A percentile compares a stretch with the other conserved stretches of the same genome.
Evolutionary conservation across 2,888 invertebrate genomes (phyloP).

Genomic region (Syrphus vitripennis): DNA sequence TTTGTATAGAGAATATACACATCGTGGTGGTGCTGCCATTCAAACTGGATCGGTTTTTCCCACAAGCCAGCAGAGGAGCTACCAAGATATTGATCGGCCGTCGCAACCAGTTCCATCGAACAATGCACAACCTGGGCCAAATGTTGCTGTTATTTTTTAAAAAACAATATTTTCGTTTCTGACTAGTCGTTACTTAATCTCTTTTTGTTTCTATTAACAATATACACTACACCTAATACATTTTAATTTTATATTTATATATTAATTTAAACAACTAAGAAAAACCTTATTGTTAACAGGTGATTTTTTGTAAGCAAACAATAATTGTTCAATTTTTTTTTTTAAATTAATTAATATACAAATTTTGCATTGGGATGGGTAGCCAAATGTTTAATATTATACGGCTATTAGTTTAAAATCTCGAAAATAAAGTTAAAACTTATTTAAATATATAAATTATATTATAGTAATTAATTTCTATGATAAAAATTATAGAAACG

Average conservation of each 20-base stretch:
- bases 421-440: slow-evolving; percentile 13
- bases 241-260: slow-evolving; percentile 4
- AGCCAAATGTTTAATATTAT: slow-evolving; percentile 10
- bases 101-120: slow-evolving; percentile 79
- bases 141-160: slow-evolving; percentile 81
- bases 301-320: slow-evolving; percentile 32
- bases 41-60: slow-evolving; percentile 78
- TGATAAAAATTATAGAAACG: too few relatives aligned
- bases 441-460: background rate
- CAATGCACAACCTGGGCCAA: slow-evolving; percentile 75
- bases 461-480: too few relatives aligned
- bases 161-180: slow-evolving; percentile 36
- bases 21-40: slow-evolving; percentile 78
- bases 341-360: background rate
- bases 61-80: slow-evolving; percentile 79
- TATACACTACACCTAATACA: too few relatives aligned
- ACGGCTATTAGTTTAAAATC: slow-evolving; percentile 14
- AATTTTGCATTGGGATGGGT: slow-evolving; percentile 26
- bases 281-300: background rate
- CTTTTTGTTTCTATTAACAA: slow-evolving; percentile 17
- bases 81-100: slow-evolving; percentile 81
- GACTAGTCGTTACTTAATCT: slow-evolving; percentile 68
- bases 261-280: background rate
- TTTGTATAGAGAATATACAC: slow-evolving; percentile 79
- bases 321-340: slow-evolving; percentile 3